phyloP scores from a whole-genome alignment of 2,113 vertebrate species.

The Dasyurus viverrinus region DNA sequence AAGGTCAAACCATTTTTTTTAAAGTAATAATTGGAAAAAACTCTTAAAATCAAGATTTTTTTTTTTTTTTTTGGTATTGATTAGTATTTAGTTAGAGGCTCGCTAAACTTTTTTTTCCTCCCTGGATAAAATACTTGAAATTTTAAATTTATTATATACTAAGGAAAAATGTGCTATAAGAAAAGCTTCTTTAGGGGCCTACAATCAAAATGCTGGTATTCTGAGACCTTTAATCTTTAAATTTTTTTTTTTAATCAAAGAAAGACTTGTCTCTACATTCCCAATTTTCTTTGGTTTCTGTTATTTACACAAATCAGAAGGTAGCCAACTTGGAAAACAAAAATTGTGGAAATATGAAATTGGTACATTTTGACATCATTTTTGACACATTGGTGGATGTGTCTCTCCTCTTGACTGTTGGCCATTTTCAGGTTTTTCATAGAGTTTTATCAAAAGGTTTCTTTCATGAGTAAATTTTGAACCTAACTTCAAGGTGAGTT shows the following conservation, averaged over 20 bases:
- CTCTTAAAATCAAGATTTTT: background rate
- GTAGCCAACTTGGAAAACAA: conserved; percentile 51
- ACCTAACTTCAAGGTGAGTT: conserved; percentile 85
- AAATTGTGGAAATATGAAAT: conserved; percentile 40
- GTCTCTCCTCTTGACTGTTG: conserved; percentile 67
- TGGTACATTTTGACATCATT: conserved; percentile 21
- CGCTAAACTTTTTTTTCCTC: background rate
- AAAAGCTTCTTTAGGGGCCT: too few species aligned
- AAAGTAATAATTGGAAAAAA: background rate
- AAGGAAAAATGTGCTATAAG: too few species aligned
- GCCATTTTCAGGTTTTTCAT: conserved; percentile 76
- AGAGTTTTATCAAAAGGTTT: conserved; percentile 76
- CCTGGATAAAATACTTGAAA: background rate
- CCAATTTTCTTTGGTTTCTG: conserved; percentile 50
- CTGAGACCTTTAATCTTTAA: too few species aligned
- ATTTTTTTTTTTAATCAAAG: background rate
- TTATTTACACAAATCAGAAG: conserved; percentile 63
- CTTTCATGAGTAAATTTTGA: conserved; percentile 84
- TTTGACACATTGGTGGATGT: conserved; percentile 66
- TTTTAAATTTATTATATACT: background rate
- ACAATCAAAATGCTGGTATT: too few species aligned
- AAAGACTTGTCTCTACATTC: conserved; percentile 57
- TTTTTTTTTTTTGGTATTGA: background rate
- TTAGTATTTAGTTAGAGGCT: background rate
- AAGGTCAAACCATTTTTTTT: background rate